Evolutionary conservation across 53 echinoderm and acorn worm genomes (phyloP), one percentile per base, ranked within the genome.

Genomic region (Echinometra lucunter): DNA sequence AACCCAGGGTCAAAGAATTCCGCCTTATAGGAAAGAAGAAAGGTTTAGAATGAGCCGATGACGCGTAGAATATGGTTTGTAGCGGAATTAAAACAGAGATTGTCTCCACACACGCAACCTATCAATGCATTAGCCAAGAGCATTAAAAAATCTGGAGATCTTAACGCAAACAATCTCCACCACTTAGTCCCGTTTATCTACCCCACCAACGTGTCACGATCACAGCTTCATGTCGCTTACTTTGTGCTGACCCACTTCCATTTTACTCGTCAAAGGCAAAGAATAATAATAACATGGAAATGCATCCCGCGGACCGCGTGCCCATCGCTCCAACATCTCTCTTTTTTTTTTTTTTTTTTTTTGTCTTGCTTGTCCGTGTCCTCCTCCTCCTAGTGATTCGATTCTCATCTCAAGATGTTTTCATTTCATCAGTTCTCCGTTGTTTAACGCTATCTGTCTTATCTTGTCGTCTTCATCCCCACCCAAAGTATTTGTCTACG

Each of bases 51-150:
- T 10, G 19, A 69, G 34, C 30, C 30, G 69, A 32, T 32, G 2
- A 69, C 12, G 30, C 19, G 30, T 63, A 9, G 15, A 69, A 69
- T 69, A 12, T 32, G 12, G 30, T 69, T 32, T 32, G 69, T 69
- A 32, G 69, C 19, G 40, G 6, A 78, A 78, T 21, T 21, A 78
- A 42, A 23, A 78, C 40, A 78, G 40, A 3, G 78, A 21, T 8
- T 42, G 42, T 78, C 19, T 78, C 78, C 42, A 78, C 78, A 40
- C 21, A 19, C 38, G 78, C 38, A 78, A 78, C 78, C 78, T 78
- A 78, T 78, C 19, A 78, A 78, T 78, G 78, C 78, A 78, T 78
- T 78, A 78, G 78, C 78, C 78, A 23, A 78, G 19, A 78, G 78
- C 78, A 78, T 78, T 78, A 78, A 38, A 78, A 18, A 78, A 78